phyloP scores from a whole-genome alignment of 2,113 vertebrate species.

The Papio anubis region DNA sequence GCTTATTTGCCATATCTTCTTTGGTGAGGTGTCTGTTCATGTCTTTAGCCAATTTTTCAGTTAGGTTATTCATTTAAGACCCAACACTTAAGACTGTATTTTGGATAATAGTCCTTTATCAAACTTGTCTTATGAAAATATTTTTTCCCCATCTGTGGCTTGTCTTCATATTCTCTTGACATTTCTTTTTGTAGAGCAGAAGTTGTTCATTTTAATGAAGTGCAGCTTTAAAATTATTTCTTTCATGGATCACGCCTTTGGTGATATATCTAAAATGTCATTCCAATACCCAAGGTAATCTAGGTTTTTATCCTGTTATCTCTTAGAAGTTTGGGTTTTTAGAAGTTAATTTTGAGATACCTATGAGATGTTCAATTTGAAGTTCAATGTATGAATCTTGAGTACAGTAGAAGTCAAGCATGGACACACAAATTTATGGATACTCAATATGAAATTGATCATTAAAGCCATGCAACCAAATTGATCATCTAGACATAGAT shows the following conservation, averaged over 20 bases:
- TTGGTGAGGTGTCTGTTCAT: neutral
- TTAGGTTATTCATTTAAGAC: neutral
- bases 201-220: neutral
- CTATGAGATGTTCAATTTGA: neutral
- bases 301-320: neutral
- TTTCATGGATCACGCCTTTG: neutral
- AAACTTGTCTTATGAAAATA: neutral
- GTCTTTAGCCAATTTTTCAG: neutral
- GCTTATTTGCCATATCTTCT: neutral
- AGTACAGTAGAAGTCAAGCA: neutral
- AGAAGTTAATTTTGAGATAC: neutral
- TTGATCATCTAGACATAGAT: neutral
- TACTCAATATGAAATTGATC: neutral
- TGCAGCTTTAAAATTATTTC: neutral
- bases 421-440: neutral
- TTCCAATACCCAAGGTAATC: neutral
- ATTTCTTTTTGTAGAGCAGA: neutral
- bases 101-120: neutral
- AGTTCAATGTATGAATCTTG: neutral
- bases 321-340: neutral
- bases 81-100: neutral
- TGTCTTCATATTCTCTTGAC: neutral
- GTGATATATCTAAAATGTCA: neutral
- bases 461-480: neutral
- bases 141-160: neutral